Evolutionary conservation across 2,888 invertebrate species (phyloP), one percentile per base, ranked within the genome.

Genomic region (Keiferia lycopersicella): DNA sequence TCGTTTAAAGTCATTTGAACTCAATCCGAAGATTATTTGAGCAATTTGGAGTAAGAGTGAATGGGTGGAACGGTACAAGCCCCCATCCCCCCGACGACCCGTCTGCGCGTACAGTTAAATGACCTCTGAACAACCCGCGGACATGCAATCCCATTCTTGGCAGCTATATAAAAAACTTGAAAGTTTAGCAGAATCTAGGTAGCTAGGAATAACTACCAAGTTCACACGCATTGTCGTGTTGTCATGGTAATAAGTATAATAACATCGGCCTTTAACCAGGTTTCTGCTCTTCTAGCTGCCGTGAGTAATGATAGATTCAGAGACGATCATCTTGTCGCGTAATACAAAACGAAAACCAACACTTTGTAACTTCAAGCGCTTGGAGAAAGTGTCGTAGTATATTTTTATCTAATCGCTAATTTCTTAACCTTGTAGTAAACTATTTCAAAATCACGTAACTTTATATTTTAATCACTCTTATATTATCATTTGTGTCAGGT

Each of bases 401-500:
- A 18, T 51, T 20, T 22, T 22, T 10, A 53, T 22, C 14, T 53
- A 14, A 22, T 22, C 22, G 51, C 22, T 6, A 6, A 12, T 53
- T 22, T 11, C 26, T 53, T 22, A 1, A 3, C 6, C 14, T 53
- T 22, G 22, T 45, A 18, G 8, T 2, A 22, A 14, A 12, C 14
- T 14, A 12, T 22, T 53, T 14, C 12, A 51, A 53, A 26, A 14
- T 26, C 22, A 60, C 16, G 45, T 60, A 60, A 60, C 45, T n/a
- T 48, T 48, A 8, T 12, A 41, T 26, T 60, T 22, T 60, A 60
- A 60, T 60, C 30, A 45, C 45, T 22, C 18, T 59, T 11, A 45
- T 45, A n/a, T 56, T 34, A 34, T 41, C 60, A 48, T 60, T 41
- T 48, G 60, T 60, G 60, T 60, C 30, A 60, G 60, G 60, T 60